Conservation (phyloP, 2,113 vertebrate genomes). For the Pseudolaguvia tuberculata region DNA sequence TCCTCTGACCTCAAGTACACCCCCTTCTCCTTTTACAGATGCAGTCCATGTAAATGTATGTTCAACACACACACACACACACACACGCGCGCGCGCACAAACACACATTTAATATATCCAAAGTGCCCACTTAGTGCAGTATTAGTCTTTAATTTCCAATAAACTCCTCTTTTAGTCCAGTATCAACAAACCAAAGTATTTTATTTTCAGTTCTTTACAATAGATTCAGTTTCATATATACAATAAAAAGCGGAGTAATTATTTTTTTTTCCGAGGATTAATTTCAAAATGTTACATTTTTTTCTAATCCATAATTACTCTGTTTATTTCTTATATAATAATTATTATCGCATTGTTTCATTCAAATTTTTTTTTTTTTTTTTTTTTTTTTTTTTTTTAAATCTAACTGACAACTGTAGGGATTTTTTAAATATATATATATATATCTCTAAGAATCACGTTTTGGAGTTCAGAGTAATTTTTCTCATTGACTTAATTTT, state of each 20-base stretch:
- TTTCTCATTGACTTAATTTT: no score
- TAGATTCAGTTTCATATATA: conserved; percentile 48
- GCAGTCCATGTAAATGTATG: not conserved
- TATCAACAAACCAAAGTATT: conserved; percentile 53
- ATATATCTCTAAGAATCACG: conserved; percentile 43
- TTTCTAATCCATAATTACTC: conserved; percentile 12
- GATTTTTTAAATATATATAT: conserved; percentile 29
- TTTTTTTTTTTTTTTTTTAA: no score
- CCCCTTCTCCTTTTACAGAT: not conserved
- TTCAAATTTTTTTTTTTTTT: conserved; percentile 43
- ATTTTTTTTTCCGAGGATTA: no score
- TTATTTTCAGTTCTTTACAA: conserved; percentile 43
- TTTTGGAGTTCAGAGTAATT: conserved; percentile 44
- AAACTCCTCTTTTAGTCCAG: not conserved
- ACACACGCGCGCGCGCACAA: not conserved
- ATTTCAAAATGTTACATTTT: conserved; percentile 34
- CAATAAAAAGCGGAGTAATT: conserved; percentile 46
- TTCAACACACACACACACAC: not conserved
- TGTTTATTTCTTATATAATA: conserved; percentile 37
- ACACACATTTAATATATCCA: conserved; percentile 6
- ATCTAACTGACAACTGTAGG: conserved; percentile 34
- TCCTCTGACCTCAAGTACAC: not conserved
- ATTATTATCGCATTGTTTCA: conserved; percentile 43
- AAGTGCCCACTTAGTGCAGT: conserved; percentile 11
- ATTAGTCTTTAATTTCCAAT: conserved; percentile 13